These are phyloP conservation scores for Melanostoma mellinum DNA, from an alignment of 2,888 invertebrate species.

Conservation along the genomic window DNA sequence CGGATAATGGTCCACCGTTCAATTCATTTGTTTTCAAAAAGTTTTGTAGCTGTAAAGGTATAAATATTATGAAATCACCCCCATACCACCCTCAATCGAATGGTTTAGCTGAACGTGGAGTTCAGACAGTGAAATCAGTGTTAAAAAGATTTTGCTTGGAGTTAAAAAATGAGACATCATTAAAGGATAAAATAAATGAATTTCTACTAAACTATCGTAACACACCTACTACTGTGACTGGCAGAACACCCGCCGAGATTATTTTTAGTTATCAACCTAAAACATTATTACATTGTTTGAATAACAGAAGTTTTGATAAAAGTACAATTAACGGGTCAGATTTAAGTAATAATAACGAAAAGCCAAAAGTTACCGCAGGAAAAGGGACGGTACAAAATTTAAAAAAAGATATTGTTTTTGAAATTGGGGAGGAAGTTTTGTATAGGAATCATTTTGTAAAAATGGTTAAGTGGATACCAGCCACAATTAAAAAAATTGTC, in stretches of 20 bases:
- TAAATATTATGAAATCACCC: slow-evolving; percentile 3
- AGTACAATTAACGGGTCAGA: too few species aligned
- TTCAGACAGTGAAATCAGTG: neutral
- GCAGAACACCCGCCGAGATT: slow-evolving; percentile 1
- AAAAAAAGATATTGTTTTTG: too few species aligned
- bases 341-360: too few species aligned
- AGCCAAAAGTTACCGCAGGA: too few species aligned
- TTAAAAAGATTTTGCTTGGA: neutral
- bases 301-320: too few species aligned
- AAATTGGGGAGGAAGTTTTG: too few species aligned
- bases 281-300: too few species aligned
- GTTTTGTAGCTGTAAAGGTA: slow-evolving; percentile 6
- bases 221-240: slow-evolving; percentile 4
- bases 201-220: slow-evolving; percentile 1
- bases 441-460: too few species aligned
- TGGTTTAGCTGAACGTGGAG: neutral
- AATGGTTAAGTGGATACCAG: too few species aligned
- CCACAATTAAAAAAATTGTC: too few species aligned
- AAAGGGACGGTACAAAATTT: too few species aligned
- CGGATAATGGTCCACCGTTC: slow-evolving; percentile 1
- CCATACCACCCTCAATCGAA: slow-evolving; percentile 12
- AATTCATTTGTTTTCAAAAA: neutral
- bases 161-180: neutral
- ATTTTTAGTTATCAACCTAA: slow-evolving; percentile 2
- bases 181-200: neutral